Evolutionary conservation across 1,140 invertebrate species (phyloP), one percentile per base, ranked within the genome.

Genomic region (Sinella curviseta): DNA sequence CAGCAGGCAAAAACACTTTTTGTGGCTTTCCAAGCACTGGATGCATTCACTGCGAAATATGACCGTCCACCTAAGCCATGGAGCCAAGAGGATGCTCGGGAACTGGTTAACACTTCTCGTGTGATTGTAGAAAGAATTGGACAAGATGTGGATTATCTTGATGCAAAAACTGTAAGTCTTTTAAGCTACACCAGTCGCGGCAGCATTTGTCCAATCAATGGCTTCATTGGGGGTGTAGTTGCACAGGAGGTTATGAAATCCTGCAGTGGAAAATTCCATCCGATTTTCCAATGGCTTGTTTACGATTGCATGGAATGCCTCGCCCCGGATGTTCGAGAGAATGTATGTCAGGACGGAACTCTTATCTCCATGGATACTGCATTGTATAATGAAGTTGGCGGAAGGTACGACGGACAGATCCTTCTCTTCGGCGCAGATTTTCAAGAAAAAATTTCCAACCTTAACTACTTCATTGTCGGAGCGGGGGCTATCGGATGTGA

Each of bases 401-500:
- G 88, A n/a, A 90, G 97, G 81, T 99, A 99, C 85, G 96, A 98
- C 89, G 93, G 93, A 3, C 96, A 99, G 86, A 91, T 95, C 73
- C 94, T 95, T 8, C 93, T 99, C 8, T 99, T 99, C 87, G 98
- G 98, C 3, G 89, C 89, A 78, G 89, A 93, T 48, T 98, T 98
- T 87, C 97, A 98, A 86, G 90, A 96, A 74, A 93, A 91, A 85
- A 87, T 99, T 60, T 90, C 88, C 12, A 86, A 87, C 55, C 86
- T 93, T 31, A 93, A 93, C 79, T 95, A 94, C 84, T 96, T 97
- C 86, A 89, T 97, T 77, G 94, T 95, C 79, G 96, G 96, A 77
- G 95, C 97, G 84, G 98, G 98, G 77, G 98, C 98, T 31, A 99
- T 99, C 86, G 98, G 82, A 80, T 99, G 98, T 89, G 98, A 99